Percentiles rank a stretch among this genome's conserved stretches.
Conservation (phyloP, 2,113 vertebrate genomes). For the Uropsilus gracilis region DNA sequence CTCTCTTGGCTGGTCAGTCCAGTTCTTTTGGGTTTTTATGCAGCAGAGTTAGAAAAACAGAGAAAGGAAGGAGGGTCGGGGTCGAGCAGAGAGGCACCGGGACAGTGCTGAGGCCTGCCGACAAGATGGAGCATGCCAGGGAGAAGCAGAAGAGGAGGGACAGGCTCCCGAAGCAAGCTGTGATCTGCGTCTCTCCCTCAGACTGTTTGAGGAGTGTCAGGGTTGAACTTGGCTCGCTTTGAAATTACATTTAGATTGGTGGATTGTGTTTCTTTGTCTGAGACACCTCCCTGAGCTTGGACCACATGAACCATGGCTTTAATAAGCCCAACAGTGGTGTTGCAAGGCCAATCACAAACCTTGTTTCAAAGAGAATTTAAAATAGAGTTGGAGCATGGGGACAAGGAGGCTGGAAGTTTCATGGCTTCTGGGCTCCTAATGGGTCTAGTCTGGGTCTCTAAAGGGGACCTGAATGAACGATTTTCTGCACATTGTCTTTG, state of each 20-base stretch:
- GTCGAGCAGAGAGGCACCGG: neutral
- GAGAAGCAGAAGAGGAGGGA: neutral
- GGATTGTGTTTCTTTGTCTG: constrained; percentile 13
- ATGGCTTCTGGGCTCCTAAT: constrained; percentile 30
- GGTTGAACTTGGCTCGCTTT: neutral
- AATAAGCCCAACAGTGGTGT: constrained; percentile 26
- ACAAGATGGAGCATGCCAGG: neutral
- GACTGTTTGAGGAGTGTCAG: neutral
- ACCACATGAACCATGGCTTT: constrained; percentile 32
- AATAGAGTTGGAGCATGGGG: neutral
- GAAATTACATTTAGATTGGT: neutral
- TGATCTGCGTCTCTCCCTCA: neutral
- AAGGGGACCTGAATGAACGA: neutral
- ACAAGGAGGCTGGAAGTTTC: neutral
- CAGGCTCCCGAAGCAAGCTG: neutral
- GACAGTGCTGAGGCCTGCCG: neutral
- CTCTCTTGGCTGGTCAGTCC: neutral
- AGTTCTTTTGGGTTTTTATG: neutral
- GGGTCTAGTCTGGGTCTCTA: neutral
- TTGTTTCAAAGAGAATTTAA: constrained; percentile 64
- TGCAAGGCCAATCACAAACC: constrained; percentile 51
- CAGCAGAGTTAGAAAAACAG: neutral
- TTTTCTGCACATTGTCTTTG: neutral
- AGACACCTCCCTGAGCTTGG: constrained; percentile 26
- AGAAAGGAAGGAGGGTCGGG: neutral